Percentiles rank a stretch among this genome's conserved stretches.
These are phyloP conservation scores for Macrophya alboannulata DNA, from an alignment of 2,888 invertebrate genomes.

Conservation along the genomic window DNA sequence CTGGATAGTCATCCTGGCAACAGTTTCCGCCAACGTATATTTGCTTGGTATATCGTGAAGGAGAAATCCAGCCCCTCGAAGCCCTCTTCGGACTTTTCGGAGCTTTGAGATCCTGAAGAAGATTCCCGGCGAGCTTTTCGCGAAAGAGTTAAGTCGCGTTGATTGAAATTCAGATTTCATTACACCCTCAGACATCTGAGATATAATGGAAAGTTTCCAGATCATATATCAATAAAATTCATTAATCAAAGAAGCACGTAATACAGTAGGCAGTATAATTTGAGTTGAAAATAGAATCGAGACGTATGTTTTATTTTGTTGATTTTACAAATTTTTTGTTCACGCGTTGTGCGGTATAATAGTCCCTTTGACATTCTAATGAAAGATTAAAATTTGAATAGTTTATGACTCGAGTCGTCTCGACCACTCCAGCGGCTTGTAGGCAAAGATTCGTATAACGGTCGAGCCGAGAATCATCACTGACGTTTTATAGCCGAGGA, in stretches of 20 bases:
- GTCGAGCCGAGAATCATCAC: conserved; percentile 13
- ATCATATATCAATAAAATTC: neutral
- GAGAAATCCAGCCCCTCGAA: neutral
- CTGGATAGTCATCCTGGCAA: neutral
- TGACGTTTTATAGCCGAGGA: conserved; percentile 27
- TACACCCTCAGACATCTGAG: neutral
- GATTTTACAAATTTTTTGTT: neutral
- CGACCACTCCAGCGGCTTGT: neutral
- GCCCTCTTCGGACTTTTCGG: neutral
- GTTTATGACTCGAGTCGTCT: neutral
- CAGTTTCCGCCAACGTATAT: neutral
- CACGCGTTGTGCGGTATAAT: neutral
- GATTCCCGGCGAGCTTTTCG: neutral
- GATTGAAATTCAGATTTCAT: neutral
- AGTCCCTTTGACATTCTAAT: conserved; percentile 8
- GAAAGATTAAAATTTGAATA: conserved; percentile 28
- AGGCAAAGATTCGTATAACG: conserved; percentile 33
- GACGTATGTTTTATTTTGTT: neutral
- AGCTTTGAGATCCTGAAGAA: neutral
- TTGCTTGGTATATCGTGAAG: neutral
- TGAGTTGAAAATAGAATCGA: neutral
- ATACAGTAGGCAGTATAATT: neutral
- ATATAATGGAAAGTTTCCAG: neutral
- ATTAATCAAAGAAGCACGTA: neutral
- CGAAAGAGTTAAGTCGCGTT: neutral